Evolutionary conservation across 2,113 vertebrate species (phyloP).

Genomic region (Pyxicephalus adspersus): DNA sequence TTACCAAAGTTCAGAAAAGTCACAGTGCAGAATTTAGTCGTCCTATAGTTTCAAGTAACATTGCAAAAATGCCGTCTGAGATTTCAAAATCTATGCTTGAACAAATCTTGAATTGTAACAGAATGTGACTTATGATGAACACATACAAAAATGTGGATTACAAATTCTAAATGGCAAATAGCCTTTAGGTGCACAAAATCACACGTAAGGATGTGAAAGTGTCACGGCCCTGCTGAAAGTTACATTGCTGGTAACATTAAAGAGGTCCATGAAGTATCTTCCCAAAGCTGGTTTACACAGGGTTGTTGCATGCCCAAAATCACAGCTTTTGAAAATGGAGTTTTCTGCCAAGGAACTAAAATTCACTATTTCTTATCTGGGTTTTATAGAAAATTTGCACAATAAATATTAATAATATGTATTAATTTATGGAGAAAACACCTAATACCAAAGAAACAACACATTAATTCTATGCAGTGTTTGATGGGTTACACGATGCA

Average conservation of each 20-base stretch:
- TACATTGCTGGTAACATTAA: not conserved
- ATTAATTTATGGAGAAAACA: too few relatives aligned
- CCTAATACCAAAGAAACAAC: too few relatives aligned
- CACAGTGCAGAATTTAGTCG: too few relatives aligned
- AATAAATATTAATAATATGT: too few relatives aligned
- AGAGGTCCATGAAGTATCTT: not conserved
- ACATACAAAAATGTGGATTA: slow-evolving; percentile 28
- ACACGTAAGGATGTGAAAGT: slow-evolving; percentile 41
- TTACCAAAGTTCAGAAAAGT: too few relatives aligned
- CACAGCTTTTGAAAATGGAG: too few relatives aligned
- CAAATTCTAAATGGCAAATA: slow-evolving; percentile 39
- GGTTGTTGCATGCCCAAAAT: too few relatives aligned
- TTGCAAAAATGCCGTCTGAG: not conserved
- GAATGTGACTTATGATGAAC: slow-evolving; percentile 29
- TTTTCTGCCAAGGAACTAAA: too few relatives aligned
- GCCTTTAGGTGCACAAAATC: slow-evolving; percentile 43
- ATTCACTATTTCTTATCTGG: too few relatives aligned
- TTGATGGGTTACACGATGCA: too few relatives aligned
- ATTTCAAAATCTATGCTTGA: slow-evolving; percentile 25
- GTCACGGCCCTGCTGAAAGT: not conserved
- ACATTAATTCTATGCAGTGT: too few relatives aligned
- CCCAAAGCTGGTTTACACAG: not conserved
- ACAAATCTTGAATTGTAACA: not conserved
- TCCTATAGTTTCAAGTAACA: not conserved
- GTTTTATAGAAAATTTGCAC: too few relatives aligned